Conservation (phyloP, 2,797 vertebrate species). For the Myotis myotis region DNA sequence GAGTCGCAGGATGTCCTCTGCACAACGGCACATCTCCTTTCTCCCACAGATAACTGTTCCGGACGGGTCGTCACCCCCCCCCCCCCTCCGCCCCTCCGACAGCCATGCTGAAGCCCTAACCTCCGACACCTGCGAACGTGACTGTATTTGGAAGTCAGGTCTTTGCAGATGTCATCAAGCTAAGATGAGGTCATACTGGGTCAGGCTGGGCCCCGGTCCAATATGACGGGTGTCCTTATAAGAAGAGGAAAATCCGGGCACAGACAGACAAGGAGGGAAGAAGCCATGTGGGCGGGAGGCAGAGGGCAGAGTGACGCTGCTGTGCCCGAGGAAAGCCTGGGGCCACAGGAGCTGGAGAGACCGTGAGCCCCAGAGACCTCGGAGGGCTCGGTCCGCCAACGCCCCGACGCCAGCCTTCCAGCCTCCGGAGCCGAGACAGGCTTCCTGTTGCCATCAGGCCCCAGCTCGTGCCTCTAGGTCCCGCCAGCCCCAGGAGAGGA, state of each 20-base stretch:
- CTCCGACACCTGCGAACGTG: background rate
- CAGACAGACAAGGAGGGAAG: background rate
- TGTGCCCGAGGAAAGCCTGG: background rate
- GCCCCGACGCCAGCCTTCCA: no score
- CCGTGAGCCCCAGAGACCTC: rapidly evolving
- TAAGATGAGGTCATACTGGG: background rate
- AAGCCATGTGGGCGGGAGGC: background rate
- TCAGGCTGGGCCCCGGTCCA: background rate
- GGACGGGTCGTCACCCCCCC: rapidly evolving
- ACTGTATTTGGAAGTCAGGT: background rate
- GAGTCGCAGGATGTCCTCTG: rapidly evolving
- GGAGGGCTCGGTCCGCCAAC: rapidly evolving
- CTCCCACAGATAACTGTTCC: background rate
- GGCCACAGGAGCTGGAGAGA: background rate
- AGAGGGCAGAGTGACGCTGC: background rate
- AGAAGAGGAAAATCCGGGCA: background rate
- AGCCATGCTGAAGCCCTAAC: background rate
- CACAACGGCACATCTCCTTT: background rate
- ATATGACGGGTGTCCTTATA: background rate
- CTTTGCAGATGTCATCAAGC: background rate
- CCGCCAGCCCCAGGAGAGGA: background rate
- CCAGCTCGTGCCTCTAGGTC: rapidly evolving
- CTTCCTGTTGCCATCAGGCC: background rate
- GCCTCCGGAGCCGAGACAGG: background rate
- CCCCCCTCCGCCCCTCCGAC: rapidly evolving